Evolutionary conservation across 2,888 invertebrate species (phyloP).

Genomic region (Lithosia quadra): DNA sequence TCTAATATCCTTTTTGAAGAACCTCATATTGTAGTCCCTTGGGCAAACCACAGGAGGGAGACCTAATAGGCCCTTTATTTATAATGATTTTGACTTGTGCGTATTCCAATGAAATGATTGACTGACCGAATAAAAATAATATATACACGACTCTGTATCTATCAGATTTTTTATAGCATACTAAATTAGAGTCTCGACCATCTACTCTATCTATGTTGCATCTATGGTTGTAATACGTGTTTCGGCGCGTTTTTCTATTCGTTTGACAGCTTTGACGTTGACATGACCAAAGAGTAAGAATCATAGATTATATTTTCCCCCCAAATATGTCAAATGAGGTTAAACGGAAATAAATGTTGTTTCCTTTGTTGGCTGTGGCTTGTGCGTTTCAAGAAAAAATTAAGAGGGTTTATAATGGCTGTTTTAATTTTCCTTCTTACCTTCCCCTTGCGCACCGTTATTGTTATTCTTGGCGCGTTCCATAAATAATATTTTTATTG

Average conservation of each 20-base stretch:
- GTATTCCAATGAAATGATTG: too few relatives aligned
- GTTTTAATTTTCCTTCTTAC: constrained; percentile 23
- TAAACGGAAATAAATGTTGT: constrained; percentile 40
- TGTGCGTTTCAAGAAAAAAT: constrained; percentile 24
- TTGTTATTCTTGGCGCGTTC: constrained; percentile 22
- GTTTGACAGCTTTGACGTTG: constrained; percentile 29
- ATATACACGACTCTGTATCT: background rate
- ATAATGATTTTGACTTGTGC: too few relatives aligned
- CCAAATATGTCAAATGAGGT: constrained; percentile 44
- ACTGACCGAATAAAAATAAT: too few relatives aligned
- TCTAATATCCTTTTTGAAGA: too few relatives aligned
- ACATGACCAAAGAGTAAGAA: constrained; percentile 30
- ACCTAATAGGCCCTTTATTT: too few relatives aligned
- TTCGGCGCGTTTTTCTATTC: constrained; percentile 28
- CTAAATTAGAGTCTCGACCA: too few relatives aligned
- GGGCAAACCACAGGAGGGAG: too few relatives aligned
- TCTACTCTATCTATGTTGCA: background rate
- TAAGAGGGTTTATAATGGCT: constrained; percentile 18
- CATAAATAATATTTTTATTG: constrained; percentile 25
- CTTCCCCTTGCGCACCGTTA: constrained; percentile 20
- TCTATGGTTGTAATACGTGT: constrained; percentile 20
- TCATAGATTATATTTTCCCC: constrained; percentile 34
- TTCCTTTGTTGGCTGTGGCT: constrained; percentile 24
- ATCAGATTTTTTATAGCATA: background rate
- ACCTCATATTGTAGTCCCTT: too few relatives aligned